A percentile compares a stretch with the other conserved stretches of the same genome.
Evolutionary conservation across 2,113 vertebrate species (phyloP).

Genomic region (Ellobius talpinus): DNA sequence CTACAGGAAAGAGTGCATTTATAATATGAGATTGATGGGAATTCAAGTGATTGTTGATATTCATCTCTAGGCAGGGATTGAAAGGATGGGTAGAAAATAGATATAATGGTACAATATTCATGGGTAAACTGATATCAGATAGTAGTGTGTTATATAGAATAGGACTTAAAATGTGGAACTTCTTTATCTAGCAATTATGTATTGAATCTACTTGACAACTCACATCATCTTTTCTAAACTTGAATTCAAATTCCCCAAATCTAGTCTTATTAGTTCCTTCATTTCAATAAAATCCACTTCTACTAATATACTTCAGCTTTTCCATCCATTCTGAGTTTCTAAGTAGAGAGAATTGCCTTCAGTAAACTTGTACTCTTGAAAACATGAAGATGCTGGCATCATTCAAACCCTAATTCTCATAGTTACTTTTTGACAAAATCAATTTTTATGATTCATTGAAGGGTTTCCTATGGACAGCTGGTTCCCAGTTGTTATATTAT

Average conservation of each 20-base stretch:
- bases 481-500: background rate
- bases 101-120: background rate
- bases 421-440: background rate
- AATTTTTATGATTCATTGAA: background rate
- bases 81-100: background rate
- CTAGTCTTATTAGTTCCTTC: background rate
- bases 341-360: background rate
- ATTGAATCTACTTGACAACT: background rate
- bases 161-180: background rate
- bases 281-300: background rate
- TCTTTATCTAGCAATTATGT: background rate
- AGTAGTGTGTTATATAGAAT: background rate
- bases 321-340: background rate
- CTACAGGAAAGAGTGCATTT: background rate
- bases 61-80: background rate
- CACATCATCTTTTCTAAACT: background rate
- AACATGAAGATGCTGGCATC: background rate
- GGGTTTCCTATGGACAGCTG: background rate
- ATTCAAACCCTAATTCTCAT: background rate
- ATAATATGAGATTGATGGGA: background rate
- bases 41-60: conserved; percentile 5
- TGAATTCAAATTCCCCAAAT: background rate
- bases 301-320: background rate
- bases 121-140: background rate
- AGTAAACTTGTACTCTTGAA: background rate